These are phyloP conservation scores for Phaethon lepturus DNA, from an alignment of 2,113 vertebrate genomes.

Conservation along the genomic window DNA sequence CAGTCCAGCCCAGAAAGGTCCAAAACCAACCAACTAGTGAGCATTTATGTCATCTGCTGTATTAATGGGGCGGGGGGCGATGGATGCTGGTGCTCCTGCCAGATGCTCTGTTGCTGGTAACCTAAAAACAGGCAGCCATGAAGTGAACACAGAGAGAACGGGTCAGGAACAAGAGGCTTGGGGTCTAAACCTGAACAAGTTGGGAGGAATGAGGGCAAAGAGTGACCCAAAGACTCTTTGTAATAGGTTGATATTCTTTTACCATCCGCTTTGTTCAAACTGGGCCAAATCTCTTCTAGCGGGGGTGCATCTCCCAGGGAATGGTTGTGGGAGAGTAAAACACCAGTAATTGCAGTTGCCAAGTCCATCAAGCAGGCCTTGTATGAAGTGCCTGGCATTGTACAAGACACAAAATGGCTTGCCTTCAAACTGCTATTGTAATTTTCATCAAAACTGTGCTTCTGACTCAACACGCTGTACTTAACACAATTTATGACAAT, in stretches of 20 bases:
- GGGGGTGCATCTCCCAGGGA: neutral
- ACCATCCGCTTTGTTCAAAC: neutral
- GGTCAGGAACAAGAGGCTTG: neutral
- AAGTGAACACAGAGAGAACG: neutral
- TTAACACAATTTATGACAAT: slow-evolving; percentile 55
- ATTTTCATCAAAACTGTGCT: neutral
- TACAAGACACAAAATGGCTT: neutral
- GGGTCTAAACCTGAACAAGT: neutral
- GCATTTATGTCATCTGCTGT: neutral
- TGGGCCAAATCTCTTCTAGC: neutral
- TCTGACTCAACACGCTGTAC: slow-evolving; percentile 2
- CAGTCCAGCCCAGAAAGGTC: neutral
- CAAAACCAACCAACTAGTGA: neutral
- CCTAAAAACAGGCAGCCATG: neutral
- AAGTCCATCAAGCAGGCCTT: neutral
- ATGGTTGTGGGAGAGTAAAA: neutral
- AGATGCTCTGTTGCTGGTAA: neutral
- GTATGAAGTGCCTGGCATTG: neutral
- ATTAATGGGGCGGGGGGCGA: neutral
- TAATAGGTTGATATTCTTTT: neutral
- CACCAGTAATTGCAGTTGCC: neutral
- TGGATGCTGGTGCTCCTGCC: neutral
- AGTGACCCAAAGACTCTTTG: neutral
- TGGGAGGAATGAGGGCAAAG: neutral
- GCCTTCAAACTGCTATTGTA: neutral